Evolutionary conservation across 2,113 vertebrate species (phyloP).

Genomic region (Aphelocoma coerulescens): DNA sequence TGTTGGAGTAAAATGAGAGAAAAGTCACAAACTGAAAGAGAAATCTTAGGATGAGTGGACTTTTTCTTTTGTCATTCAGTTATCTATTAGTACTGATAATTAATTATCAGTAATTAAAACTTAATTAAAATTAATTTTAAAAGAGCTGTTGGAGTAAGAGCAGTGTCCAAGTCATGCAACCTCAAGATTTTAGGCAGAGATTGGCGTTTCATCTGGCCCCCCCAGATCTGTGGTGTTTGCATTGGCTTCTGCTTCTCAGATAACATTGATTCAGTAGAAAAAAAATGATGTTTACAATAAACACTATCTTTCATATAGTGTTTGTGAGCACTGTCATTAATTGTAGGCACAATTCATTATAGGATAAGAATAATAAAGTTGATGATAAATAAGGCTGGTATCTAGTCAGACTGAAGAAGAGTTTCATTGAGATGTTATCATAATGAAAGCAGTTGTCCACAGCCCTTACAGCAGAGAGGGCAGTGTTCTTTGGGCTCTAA

Average conservation of each 20-base stretch:
- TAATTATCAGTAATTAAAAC: background rate
- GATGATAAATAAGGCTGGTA: background rate
- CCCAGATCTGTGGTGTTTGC: background rate
- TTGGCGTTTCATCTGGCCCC: background rate
- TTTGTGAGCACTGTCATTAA: background rate
- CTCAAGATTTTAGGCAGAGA: background rate
- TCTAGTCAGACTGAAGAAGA: background rate
- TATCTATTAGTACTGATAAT: background rate
- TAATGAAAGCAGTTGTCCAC: background rate
- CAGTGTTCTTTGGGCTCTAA: background rate
- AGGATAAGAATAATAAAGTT: background rate
- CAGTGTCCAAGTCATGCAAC: background rate
- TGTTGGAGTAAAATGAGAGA: background rate
- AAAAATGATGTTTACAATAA: background rate
- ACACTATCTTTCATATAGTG: background rate
- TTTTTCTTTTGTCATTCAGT: background rate
- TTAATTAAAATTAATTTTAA: background rate
- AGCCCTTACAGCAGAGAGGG: background rate
- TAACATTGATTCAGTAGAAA: background rate
- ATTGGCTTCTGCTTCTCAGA: background rate
- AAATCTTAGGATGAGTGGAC: background rate
- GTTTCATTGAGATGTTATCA: background rate
- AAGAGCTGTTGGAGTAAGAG: background rate
- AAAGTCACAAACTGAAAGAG: background rate
- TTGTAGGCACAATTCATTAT: background rate